phyloP scores from a whole-genome alignment of 2,888 invertebrate genomes.

The Poecilus cupreus region DNA sequence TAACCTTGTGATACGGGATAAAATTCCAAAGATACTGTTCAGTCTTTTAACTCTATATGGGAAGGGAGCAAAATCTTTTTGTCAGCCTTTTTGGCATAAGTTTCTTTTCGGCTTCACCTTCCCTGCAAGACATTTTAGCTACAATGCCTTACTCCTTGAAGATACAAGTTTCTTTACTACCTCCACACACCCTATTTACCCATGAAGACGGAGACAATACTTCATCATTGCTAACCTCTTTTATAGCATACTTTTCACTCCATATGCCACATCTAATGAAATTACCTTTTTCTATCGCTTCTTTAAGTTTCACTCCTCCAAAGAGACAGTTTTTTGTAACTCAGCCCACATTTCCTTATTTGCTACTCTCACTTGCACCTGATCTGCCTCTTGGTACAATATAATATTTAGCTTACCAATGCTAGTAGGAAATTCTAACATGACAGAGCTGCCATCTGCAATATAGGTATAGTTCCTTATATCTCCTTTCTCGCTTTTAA shows the following conservation, averaged over 20 bases:
- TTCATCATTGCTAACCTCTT: background rate
- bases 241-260: background rate
- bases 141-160: no score
- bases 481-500: background rate
- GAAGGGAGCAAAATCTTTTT: no score
- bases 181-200: background rate
- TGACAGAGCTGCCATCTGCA: background rate
- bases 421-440: background rate
- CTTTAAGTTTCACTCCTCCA: background rate
- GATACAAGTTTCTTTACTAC: slow-evolving; percentile 7
- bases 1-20: no score
- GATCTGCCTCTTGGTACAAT: background rate
- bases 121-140: no score
- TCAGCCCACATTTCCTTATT: slow-evolving; percentile 16
- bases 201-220: background rate
- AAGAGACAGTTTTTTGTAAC: slow-evolving; percentile 4
- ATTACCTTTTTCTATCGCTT: slow-evolving; percentile 5
- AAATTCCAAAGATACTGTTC: no score
- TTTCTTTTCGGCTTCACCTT: no score
- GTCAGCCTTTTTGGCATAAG: no score
- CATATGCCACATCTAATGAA: background rate
- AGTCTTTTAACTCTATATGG: no score
- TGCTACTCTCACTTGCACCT: slow-evolving; percentile 1
- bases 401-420: slow-evolving; percentile 9
- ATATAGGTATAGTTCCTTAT: background rate